phyloP scores from a whole-genome alignment of 1,140 invertebrate genomes.

The Drosophila subpulchrella region DNA sequence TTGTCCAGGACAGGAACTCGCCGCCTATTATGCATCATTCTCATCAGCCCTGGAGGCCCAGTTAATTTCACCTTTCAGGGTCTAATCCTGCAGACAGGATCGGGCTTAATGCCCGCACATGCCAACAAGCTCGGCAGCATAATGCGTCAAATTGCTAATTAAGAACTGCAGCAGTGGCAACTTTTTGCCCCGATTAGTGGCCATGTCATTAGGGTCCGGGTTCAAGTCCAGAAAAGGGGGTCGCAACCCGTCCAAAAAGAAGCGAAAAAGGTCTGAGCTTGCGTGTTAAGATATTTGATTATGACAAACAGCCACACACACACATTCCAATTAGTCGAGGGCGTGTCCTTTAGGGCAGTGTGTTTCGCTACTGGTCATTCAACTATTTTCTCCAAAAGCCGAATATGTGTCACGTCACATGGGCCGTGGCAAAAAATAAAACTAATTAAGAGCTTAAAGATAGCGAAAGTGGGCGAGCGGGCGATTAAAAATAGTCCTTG shows the following conservation, averaged over 20 bases:
- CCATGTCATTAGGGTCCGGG: conserved; percentile 61
- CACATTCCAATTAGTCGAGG: conserved; percentile 59
- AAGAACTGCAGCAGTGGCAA: conserved; percentile 66
- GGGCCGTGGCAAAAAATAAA: conserved; percentile 18
- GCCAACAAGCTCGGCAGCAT: conserved; percentile 43
- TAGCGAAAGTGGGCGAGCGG: conserved; percentile 34
- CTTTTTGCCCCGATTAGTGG: conserved; percentile 57
- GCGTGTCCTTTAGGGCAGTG: conserved; percentile 61
- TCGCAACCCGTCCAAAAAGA: conserved; percentile 1
- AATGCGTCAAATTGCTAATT: conserved; percentile 75
- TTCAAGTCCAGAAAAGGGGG: neutral
- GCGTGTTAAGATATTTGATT: conserved; percentile 78
- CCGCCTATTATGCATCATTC: conserved; percentile 38
- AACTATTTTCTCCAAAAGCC: conserved; percentile 32
- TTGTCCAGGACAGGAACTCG: conserved; percentile 13
- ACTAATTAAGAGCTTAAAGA: conserved; percentile 57
- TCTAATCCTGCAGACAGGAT: conserved; percentile 51
- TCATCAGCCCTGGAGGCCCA: conserved; percentile 12
- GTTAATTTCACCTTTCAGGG: conserved; percentile 38
- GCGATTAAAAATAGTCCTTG: conserved; percentile 56
- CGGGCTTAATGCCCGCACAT: conserved; percentile 49
- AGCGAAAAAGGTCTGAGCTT: conserved; percentile 46
- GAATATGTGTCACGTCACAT: conserved; percentile 66
- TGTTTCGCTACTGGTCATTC: conserved; percentile 23
- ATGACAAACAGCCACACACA: conserved; percentile 62